phyloP scores from a whole-genome alignment of 2,888 invertebrate genomes.

The Conchocele bisecta region DNA sequence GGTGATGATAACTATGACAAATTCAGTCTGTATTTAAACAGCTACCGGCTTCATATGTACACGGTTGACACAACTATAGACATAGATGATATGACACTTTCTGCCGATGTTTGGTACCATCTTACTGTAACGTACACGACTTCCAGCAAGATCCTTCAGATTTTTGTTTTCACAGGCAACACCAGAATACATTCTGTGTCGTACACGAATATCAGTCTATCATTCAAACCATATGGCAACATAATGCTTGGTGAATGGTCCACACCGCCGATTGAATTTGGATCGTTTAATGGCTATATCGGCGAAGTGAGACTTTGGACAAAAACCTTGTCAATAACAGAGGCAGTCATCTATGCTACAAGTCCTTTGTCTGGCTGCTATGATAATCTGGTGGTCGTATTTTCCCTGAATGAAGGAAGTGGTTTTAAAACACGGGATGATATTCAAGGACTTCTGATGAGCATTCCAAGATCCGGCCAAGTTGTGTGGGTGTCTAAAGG shows the following conservation, averaged over 20 bases:
- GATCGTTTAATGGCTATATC: constrained; percentile 29
- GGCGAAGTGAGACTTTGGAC: constrained; percentile 64
- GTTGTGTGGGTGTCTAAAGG: constrained; percentile 27
- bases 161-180: constrained; percentile 12
- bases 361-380: no score
- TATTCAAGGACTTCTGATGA: constrained; percentile 24
- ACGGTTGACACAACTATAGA: constrained; percentile 27
- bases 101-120: constrained; percentile 49
- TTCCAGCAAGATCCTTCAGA: background rate
- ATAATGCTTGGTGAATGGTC: constrained; percentile 59
- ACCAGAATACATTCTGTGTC: background rate
- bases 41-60: constrained; percentile 24
- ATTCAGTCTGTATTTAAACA: constrained; percentile 45
- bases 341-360: no score
- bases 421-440: constrained; percentile 36
- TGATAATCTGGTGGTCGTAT: constrained; percentile 3
- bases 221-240: constrained; percentile 40
- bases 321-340: constrained; percentile 27
- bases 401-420: constrained; percentile 33
- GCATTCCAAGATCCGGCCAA: constrained; percentile 10
- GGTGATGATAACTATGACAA: constrained; percentile 37
- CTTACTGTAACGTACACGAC: constrained; percentile 47
- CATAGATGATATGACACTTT: constrained; percentile 26
- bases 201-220: background rate
- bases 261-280: constrained; percentile 40